These are phyloP conservation scores for Acrossocheilus fasciatus DNA, from an alignment of 2,797 vertebrate genomes.

Conservation along the genomic window DNA sequence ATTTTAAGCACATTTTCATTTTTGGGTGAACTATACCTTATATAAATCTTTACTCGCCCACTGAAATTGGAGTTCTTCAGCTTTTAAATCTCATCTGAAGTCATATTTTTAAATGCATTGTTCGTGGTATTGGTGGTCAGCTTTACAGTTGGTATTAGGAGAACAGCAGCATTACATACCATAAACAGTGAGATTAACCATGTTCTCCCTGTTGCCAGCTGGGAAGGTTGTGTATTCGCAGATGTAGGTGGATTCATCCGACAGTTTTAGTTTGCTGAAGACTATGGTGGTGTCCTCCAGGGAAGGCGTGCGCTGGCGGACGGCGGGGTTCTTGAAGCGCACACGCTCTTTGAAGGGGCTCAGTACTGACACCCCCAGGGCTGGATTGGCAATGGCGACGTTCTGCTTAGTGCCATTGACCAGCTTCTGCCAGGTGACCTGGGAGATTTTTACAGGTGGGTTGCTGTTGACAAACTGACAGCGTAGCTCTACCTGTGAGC, in stretches of 20 bases:
- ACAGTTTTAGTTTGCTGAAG: constrained; percentile 87
- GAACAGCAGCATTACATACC: constrained; percentile 77
- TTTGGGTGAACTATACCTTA: background rate
- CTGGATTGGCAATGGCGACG: constrained; percentile 94
- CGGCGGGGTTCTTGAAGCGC: constrained; percentile 86
- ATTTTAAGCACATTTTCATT: background rate
- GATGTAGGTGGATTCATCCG: constrained; percentile 94
- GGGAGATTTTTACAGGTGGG: constrained; percentile 93
- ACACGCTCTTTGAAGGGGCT: constrained; percentile 88
- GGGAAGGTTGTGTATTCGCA: constrained; percentile 99
- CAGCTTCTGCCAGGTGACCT: constrained; percentile 96
- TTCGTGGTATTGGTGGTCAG: background rate
- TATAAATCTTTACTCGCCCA: background rate
- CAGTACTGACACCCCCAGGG: constrained; percentile 92
- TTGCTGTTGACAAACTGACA: constrained; percentile 90
- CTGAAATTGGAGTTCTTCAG: background rate
- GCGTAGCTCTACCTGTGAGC: constrained; percentile 89
- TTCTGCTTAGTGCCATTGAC: constrained; percentile 94
- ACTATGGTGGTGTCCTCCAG: constrained; percentile 92
- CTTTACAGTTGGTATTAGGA: background rate
- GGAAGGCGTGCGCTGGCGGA: constrained; percentile 85
- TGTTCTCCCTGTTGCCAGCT: constrained; percentile 91
- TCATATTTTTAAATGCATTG: background rate
- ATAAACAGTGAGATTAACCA: constrained; percentile 93
- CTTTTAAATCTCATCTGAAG: background rate